These are phyloP conservation scores for Muscidifurax raptorellus DNA, from an alignment of 1,140 invertebrate species.

Conservation along the genomic window DNA sequence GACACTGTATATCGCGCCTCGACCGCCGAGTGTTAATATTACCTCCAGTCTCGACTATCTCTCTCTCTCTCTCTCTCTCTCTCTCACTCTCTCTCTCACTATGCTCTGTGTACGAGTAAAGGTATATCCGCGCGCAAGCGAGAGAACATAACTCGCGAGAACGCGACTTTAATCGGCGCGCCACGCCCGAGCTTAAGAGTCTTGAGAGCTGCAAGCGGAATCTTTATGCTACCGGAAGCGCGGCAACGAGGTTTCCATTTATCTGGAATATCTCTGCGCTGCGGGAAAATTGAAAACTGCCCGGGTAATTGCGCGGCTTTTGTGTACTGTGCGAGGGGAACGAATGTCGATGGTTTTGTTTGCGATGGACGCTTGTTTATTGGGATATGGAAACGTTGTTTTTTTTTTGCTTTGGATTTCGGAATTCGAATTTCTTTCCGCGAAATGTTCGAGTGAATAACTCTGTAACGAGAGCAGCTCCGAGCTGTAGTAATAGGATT, in stretches of 20 bases:
- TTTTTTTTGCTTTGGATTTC: background rate
- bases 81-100: too few relatives aligned
- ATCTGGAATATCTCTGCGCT: background rate
- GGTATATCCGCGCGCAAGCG: background rate
- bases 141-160: background rate
- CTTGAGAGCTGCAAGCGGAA: background rate
- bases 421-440: too few relatives aligned
- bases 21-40: background rate
- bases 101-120: background rate
- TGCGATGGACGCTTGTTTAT: background rate
- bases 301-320: background rate
- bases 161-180: slow-evolving; percentile 34
- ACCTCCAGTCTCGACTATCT: background rate
- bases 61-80: too few relatives aligned
- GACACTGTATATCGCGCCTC: too few relatives aligned
- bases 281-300: background rate
- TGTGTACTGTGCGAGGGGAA: background rate
- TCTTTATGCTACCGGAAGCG: slow-evolving; percentile 21
- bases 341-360: background rate
- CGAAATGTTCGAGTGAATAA: background rate
- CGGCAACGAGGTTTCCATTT: slow-evolving; percentile 18
- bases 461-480: background rate
- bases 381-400: background rate
- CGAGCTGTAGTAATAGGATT: background rate
- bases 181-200: slow-evolving; percentile 27